phyloP scores from a whole-genome alignment of 2,797 vertebrate species.

The Pipistrellus kuhlii region DNA sequence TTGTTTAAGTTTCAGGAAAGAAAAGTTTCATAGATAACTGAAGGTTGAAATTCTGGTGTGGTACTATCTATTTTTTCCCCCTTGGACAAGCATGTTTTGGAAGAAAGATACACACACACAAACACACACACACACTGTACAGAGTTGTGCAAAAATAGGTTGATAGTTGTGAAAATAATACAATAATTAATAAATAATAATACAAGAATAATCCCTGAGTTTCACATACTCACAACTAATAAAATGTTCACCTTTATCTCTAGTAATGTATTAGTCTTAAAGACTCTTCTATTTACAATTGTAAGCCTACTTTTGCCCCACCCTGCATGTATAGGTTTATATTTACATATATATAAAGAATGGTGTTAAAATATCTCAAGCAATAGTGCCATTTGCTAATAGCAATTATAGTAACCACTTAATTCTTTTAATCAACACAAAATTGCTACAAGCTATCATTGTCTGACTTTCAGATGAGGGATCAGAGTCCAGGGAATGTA shows the following conservation, averaged over 20 bases:
- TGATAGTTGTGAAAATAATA: background rate
- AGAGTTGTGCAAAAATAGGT: background rate
- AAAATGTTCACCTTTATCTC: no score
- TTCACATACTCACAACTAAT: background rate
- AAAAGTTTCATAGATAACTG: background rate
- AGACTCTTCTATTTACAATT: no score
- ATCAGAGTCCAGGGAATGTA: conserved; percentile 6
- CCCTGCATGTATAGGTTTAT: background rate
- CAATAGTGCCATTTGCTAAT: conserved; percentile 26
- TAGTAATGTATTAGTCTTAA: no score
- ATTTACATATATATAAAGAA: background rate
- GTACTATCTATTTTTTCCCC: background rate
- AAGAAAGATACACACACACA: background rate
- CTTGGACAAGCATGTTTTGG: background rate
- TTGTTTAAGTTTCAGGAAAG: background rate
- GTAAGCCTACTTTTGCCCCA: background rate
- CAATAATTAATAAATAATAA: background rate
- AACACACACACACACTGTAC: background rate
- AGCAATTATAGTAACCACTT: conserved; percentile 10
- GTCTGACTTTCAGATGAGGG: background rate
- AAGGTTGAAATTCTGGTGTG: background rate
- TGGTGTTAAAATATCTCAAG: background rate
- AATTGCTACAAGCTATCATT: background rate
- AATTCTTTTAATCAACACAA: conserved; percentile 46
- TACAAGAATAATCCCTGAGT: background rate